These are phyloP conservation scores for Anguilla anguilla DNA, from an alignment of 2,797 vertebrate genomes.

Conservation along the genomic window DNA sequence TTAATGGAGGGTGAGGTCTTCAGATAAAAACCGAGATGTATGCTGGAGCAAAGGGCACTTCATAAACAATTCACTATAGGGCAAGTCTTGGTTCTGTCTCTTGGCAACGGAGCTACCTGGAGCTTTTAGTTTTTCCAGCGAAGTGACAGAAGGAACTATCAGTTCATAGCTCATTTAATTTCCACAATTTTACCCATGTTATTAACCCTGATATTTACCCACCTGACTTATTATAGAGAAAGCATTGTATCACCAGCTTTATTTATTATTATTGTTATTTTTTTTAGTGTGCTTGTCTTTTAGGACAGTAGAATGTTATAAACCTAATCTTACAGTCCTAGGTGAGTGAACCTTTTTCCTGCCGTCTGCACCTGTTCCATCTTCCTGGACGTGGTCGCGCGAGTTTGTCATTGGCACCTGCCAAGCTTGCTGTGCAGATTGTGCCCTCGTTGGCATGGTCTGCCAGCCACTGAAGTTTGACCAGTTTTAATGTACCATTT, in stretches of 20 bases:
- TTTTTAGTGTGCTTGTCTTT: background rate
- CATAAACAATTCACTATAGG: background rate
- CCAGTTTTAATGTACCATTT: background rate
- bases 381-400: background rate
- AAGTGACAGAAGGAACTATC: background rate
- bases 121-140: background rate
- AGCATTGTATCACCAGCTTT: background rate
- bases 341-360: background rate
- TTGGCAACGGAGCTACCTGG: background rate
- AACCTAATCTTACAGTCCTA: background rate
- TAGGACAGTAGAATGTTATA: background rate
- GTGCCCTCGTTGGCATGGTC: background rate
- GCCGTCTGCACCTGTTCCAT: background rate
- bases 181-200: background rate
- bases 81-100: background rate
- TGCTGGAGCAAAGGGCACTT: background rate
- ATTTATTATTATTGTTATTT: background rate
- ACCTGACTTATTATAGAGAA: background rate
- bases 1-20: background rate
- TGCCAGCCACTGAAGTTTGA: background rate
- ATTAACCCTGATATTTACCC: background rate
- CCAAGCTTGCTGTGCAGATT: background rate
- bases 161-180: background rate
- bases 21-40: background rate
- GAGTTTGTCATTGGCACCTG: background rate